Evolutionary conservation across 2,888 invertebrate species (phyloP).

Genomic region (Aricia artaxerxes): DNA sequence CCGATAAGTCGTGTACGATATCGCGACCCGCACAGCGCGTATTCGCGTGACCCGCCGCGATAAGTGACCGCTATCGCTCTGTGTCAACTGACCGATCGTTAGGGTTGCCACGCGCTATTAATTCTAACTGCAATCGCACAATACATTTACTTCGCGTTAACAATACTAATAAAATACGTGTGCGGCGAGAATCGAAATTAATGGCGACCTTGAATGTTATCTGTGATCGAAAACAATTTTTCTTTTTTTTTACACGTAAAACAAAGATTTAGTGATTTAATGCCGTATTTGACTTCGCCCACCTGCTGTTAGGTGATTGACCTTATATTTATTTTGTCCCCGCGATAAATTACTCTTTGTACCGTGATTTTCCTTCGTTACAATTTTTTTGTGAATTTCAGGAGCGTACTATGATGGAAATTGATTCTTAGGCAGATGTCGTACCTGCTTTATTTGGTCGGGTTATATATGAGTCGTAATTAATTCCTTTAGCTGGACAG

Average conservation of each 20-base stretch:
- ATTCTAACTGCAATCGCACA: conserved; percentile 25
- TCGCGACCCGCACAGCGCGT: neutral
- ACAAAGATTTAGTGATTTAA: conserved; percentile 9
- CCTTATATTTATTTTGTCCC: neutral
- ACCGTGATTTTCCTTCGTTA: neutral
- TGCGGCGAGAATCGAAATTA: conserved; percentile 22
- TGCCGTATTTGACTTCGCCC: conserved; percentile 1
- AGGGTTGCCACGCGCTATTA: conserved; percentile 28
- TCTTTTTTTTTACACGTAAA: conserved; percentile 12
- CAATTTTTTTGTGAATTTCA: neutral
- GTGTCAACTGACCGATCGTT: conserved; percentile 23
- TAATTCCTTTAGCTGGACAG: too few relatives aligned
- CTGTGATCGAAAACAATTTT: conserved; percentile 15
- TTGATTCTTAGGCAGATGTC: neutral
- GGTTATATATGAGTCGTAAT: too few relatives aligned
- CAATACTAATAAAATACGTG: conserved; percentile 22
- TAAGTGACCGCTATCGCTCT: conserved; percentile 27
- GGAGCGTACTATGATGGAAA: neutral
- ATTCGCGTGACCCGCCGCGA: conserved; percentile 22
- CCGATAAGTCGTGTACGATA: neutral
- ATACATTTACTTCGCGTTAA: conserved; percentile 26
- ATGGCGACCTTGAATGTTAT: conserved; percentile 6
- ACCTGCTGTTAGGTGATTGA: neutral
- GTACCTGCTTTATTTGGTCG: too few relatives aligned
- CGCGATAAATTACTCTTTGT: neutral